These are phyloP conservation scores for Vollenhovia emeryi DNA, from an alignment of 1,140 invertebrate genomes.

Conservation along the genomic window DNA sequence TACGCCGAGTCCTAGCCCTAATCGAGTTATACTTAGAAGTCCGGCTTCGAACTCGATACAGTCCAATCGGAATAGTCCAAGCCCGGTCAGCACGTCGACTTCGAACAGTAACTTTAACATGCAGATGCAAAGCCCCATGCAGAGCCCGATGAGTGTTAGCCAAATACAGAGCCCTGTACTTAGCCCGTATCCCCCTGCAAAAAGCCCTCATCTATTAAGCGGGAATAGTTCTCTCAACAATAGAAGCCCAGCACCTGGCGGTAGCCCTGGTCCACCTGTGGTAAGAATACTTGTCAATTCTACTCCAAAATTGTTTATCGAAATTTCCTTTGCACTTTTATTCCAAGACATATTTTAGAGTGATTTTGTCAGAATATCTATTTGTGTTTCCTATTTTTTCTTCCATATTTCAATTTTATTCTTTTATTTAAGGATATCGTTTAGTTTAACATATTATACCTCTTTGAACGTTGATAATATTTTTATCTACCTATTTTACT, in stretches of 20 bases:
- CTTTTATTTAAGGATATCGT: background rate
- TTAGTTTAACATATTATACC: background rate
- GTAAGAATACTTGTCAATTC: constrained; percentile 70
- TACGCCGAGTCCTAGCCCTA: constrained; percentile 84
- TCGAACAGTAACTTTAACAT: constrained; percentile 81
- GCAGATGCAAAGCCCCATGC: constrained; percentile 84
- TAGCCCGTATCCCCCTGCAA: constrained; percentile 84
- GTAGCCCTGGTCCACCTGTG: constrained; percentile 83
- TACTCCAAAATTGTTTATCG: background rate
- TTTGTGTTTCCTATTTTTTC: background rate
- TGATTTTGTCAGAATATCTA: background rate
- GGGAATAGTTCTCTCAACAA: constrained; percentile 79
- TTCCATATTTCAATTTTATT: background rate
- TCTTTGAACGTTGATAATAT: no score
- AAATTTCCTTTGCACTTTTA: background rate
- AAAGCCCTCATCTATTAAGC: constrained; percentile 82
- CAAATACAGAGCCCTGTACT: constrained; percentile 84
- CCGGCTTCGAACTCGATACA: constrained; percentile 84
- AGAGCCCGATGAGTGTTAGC: constrained; percentile 83
- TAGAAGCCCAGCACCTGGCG: constrained; percentile 82
- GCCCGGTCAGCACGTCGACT: constrained; percentile 80
- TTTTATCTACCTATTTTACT: background rate
- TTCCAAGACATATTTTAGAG: background rate
- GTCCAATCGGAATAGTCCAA: constrained; percentile 83
- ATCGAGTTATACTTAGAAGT: constrained; percentile 81